Base-by-base conservation (phyloP, 2,888 invertebrate genomes). In the Chrysodeixis includens region DNA sequence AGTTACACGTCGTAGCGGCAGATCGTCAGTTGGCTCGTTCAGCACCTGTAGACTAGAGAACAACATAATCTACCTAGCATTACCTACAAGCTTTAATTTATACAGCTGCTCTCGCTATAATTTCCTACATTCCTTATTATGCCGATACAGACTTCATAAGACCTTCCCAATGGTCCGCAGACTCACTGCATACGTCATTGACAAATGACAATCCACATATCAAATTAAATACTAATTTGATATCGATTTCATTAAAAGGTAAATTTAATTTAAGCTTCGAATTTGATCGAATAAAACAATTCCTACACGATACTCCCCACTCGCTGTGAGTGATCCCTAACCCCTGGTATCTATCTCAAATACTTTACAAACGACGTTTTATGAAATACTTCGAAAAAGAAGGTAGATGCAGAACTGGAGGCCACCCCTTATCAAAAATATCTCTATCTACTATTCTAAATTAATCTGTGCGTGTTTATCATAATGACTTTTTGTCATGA, bases 1-100 rank as follows among this genome's bases (percentile, higher is more conserved):
- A 60, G 60, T 74, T 69, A 62, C 55, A 65, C 26, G 40, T 65
- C 63, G 59, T 69, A 61, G 63, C 72, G 69, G 82, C 87, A 87
- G 86, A 86, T 82, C 85, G 82, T 87, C 82, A 80, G 73, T 85
- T 82, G 79, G 80, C 81, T 82, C 76, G 72, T 81, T 81, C 89
- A 93, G 93, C 93, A 93, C 93, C 93, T 85, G 88, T 85, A 88
- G 94, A 94, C 93, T 93, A 94, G 93, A 93, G 86, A 86, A 83
- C 81, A 84, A 80, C 85, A 85, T 87, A 83, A 87, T 85, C 88
- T 90, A 90, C 87, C 87, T 90, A 91, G 87, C 86, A 87, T 87
- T 90, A 85, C 73, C 87, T 91, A 91, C 59, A 93, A 92, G 92
- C 92, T 70, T 89, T 63, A 58, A 69, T 87, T 65, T 80, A 77